A percentile compares a stretch with the other conserved stretches of the same genome.
Evolutionary conservation across 2,888 invertebrate species (phyloP).

Genomic region (Drosophila pegasa): DNA sequence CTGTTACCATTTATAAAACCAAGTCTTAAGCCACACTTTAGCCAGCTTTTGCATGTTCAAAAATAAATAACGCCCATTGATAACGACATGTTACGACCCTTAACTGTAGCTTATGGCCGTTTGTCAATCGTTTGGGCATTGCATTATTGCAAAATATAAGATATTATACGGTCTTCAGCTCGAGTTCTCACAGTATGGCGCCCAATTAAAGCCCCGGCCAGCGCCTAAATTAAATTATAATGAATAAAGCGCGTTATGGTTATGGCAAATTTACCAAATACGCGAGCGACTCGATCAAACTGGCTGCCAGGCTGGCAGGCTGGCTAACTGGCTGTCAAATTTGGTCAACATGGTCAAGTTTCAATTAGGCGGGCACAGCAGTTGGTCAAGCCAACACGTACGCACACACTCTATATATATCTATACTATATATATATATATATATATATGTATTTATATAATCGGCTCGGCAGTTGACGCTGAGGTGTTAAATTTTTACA

Average conservation of each 20-base stretch:
- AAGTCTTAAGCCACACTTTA: background rate
- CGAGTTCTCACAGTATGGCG: slow-evolving; percentile 78
- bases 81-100: slow-evolving; percentile 18
- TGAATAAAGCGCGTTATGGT: slow-evolving; percentile 79
- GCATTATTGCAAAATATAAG: slow-evolving; percentile 18
- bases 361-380: slow-evolving; percentile 73
- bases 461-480: slow-evolving; percentile 55
- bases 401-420: slow-evolving; percentile 13
- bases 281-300: slow-evolving; percentile 42
- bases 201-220: slow-evolving; percentile 73
- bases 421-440: background rate
- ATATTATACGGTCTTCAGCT: slow-evolving; percentile 14
- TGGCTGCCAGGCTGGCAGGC: slow-evolving; percentile 21
- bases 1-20: background rate
- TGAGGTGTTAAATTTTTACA: slow-evolving; percentile 82
- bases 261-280: slow-evolving; percentile 83
- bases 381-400: slow-evolving; percentile 54
- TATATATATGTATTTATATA: background rate
- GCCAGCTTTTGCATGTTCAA: background rate
- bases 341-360: slow-evolving; percentile 81
- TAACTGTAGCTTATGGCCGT: slow-evolving; percentile 17
- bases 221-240: slow-evolving; percentile 79
- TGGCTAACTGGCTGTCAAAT: slow-evolving; percentile 55
- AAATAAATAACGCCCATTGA: slow-evolving; percentile 1
- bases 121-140: slow-evolving; percentile 22